Conservation (phyloP, 1,140 invertebrate species). For the Caenorhabditis inopinata region DNA sequence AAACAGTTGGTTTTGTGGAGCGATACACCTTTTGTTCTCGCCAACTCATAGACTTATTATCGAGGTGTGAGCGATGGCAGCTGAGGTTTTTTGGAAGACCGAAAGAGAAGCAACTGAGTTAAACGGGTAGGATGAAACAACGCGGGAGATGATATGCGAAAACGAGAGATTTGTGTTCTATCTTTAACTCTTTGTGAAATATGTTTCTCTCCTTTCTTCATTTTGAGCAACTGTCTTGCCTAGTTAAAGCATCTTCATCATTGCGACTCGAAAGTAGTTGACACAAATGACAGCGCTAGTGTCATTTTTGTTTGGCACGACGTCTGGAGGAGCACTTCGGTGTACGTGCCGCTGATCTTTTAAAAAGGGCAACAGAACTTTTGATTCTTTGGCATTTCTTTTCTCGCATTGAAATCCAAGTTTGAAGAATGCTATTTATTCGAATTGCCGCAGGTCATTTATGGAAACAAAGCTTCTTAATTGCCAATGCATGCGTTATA, state of each 20-base stretch:
- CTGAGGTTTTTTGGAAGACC: neutral
- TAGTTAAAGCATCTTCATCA: neutral
- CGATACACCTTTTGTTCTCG: neutral
- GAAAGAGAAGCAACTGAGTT: neutral
- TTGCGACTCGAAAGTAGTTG: neutral
- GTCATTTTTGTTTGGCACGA: neutral
- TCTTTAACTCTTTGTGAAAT: neutral
- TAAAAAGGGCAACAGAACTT: too few relatives aligned
- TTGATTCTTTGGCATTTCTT: too few relatives aligned
- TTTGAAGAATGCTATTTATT: too few relatives aligned
- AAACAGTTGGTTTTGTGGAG: conserved; percentile 10
- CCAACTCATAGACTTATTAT: neutral
- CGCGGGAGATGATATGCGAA: neutral
- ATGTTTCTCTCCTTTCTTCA: neutral
- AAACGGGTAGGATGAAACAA: neutral
- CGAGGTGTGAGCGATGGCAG: neutral
- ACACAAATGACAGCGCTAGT: conserved; percentile 1
- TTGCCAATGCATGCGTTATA: too few relatives aligned
- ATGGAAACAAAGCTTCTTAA: too few relatives aligned
- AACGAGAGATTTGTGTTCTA: neutral
- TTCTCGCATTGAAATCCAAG: too few relatives aligned
- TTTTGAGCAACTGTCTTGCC: neutral
- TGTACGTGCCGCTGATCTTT: too few relatives aligned
- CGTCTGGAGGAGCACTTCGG: too few relatives aligned
- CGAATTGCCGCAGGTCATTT: too few relatives aligned